phyloP scores from a whole-genome alignment of 2,888 invertebrate genomes.

The Unio delphinus region DNA sequence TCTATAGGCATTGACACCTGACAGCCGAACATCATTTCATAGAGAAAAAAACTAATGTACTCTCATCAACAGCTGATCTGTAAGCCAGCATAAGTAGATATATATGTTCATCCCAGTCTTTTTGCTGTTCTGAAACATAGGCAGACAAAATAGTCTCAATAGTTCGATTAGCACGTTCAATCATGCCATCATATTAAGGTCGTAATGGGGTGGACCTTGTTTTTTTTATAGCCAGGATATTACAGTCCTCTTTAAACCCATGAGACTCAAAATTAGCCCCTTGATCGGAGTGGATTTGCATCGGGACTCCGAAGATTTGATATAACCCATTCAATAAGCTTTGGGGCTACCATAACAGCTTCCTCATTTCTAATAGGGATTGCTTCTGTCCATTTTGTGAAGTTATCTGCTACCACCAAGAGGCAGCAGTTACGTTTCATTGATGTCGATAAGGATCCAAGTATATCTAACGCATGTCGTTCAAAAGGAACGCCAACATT shows the following conservation, averaged over 20 bases:
- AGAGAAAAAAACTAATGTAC: slow-evolving; percentile 15
- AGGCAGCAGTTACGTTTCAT: slow-evolving; percentile 12
- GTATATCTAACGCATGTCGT: slow-evolving; percentile 9
- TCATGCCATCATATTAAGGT: slow-evolving; percentile 17
- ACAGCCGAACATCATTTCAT: slow-evolving; percentile 15
- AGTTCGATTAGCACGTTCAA: slow-evolving; percentile 19
- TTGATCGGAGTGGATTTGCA: slow-evolving; percentile 16
- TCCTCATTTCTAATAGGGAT: slow-evolving; percentile 8
- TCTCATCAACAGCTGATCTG: slow-evolving; percentile 15
- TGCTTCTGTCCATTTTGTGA: slow-evolving; percentile 17
- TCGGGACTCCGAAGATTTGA: slow-evolving; percentile 12
- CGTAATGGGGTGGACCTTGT: slow-evolving; percentile 22
- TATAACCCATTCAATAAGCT: slow-evolving; percentile 7
- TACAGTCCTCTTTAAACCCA: slow-evolving; percentile 12
- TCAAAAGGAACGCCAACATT: slow-evolving; percentile 1
- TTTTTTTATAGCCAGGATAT: slow-evolving; percentile 9
- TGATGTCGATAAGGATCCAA: slow-evolving; percentile 10
- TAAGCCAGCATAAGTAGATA: slow-evolving; percentile 26
- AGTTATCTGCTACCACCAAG: slow-evolving; percentile 11
- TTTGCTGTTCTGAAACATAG: slow-evolving; percentile 17
- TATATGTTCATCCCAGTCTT: slow-evolving; percentile 26
- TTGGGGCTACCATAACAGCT: slow-evolving; percentile 10
- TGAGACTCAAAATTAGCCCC: slow-evolving; percentile 13
- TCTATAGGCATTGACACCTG: slow-evolving; percentile 20
- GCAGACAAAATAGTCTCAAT: slow-evolving; percentile 13